A percentile compares a stretch with the other conserved stretches of the same genome.
Evolutionary conservation across 2,888 invertebrate genomes (phyloP).

Genomic region (Myopa testacea): DNA sequence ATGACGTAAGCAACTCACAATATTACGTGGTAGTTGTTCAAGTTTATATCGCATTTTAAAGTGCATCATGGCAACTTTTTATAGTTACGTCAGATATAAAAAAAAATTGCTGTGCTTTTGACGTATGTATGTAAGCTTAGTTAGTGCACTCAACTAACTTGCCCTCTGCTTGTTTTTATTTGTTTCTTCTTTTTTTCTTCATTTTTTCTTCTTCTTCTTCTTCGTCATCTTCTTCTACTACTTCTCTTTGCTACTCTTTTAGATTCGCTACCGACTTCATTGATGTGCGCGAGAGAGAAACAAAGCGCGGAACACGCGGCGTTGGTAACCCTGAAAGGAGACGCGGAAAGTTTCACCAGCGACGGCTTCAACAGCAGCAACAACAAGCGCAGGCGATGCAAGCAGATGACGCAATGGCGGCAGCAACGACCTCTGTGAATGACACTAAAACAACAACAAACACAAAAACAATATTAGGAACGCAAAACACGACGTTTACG

Average conservation of each 20-base stretch:
- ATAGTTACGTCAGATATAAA: not conserved
- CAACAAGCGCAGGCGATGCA: conserved; percentile 51
- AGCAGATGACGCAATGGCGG: conserved; percentile 51
- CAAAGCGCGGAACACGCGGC: conserved; percentile 84
- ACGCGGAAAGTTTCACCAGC: conserved; percentile 50
- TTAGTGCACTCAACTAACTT: not conserved
- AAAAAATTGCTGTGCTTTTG: not conserved
- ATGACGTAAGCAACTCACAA: too few relatives aligned
- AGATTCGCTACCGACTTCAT: conserved; percentile 95
- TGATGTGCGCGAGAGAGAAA: conserved; percentile 91
- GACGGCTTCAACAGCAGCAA: conserved; percentile 52
- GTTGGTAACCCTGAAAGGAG: conserved; percentile 58
- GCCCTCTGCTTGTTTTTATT: not conserved
- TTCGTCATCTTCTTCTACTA: not conserved
- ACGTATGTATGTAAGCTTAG: conserved; percentile 10
- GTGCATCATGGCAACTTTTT: conserved; percentile 2
- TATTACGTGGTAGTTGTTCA: not conserved
- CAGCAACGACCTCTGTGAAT: conserved; percentile 33
- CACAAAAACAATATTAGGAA: conserved; percentile 33
- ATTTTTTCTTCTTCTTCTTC: conserved; percentile 15
- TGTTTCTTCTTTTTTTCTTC: conserved; percentile 44
- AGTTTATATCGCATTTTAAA: not conserved
- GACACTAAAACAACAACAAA: conserved; percentile 39
- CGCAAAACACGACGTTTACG: conserved; percentile 45
- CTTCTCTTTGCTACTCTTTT: conserved; percentile 51